Percentiles rank a stretch among this genome's conserved stretches.
Conservation (phyloP, 2,888 invertebrate genomes). For the Molorchus minor region DNA sequence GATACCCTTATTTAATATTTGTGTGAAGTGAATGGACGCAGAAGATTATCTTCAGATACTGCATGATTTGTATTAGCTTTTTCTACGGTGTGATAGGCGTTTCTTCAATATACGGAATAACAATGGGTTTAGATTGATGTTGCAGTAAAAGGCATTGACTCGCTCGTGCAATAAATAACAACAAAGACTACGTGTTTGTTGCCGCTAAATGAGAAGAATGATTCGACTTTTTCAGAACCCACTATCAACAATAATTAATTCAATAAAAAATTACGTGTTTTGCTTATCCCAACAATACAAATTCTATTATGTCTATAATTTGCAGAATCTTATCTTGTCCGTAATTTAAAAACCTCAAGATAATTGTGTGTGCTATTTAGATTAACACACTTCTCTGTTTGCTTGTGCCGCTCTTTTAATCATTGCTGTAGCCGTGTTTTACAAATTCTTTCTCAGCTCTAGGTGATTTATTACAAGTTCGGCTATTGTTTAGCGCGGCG, state of each 20-base stretch:
- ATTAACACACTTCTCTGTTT: conserved; percentile 36
- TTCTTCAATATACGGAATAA: no score
- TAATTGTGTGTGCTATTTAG: conserved; percentile 16
- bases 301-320: not conserved
- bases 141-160: no score
- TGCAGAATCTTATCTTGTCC: not conserved
- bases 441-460: conserved; percentile 61
- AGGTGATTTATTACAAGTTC: conserved; percentile 62
- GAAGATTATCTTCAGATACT: no score
- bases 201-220: not conserved
- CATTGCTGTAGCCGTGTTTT: conserved; percentile 61
- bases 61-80: no score
- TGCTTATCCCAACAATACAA: not conserved
- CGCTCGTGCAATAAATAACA: no score
- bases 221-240: no score
- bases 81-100: no score
- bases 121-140: no score
- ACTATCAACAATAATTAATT: conserved; percentile 3
- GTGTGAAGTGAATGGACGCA: no score
- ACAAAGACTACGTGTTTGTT: no score
- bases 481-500: conserved; percentile 61
- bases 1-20: no score
- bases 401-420: conserved; percentile 59
- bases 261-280: not conserved
- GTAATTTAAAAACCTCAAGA: conserved; percentile 1